These are phyloP conservation scores for Coecobrya sp. DNA, from an alignment of 2,888 invertebrate species.

Conservation along the genomic window DNA sequence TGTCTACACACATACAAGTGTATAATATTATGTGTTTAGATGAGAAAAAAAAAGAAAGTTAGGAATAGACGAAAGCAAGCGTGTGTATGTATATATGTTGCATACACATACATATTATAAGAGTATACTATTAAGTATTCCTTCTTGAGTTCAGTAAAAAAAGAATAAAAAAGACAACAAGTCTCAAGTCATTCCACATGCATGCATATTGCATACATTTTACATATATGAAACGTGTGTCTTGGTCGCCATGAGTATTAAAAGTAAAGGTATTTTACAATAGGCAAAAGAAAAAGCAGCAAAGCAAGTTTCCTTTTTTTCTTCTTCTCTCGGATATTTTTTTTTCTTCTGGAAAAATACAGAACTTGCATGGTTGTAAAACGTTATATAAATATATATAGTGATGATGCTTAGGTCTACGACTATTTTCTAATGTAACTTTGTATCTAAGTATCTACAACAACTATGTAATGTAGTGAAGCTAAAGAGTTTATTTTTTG, in stretches of 20 bases:
- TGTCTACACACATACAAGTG: neutral
- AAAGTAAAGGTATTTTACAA: neutral
- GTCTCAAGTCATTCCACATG: neutral
- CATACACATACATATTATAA: no score
- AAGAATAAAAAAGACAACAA: conserved; percentile 12
- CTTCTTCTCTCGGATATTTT: neutral
- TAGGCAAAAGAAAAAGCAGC: neutral
- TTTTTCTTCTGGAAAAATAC: conserved; percentile 14
- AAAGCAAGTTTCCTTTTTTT: no score
- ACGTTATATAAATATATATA: no score
- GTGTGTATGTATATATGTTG: no score
- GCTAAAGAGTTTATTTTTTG: conserved; percentile 5
- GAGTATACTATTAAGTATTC: no score
- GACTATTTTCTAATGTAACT: neutral
- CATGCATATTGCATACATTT: neutral
- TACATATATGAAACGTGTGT: no score
- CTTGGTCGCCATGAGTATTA: no score
- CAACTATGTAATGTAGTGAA: neutral
- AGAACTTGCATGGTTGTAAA: no score
- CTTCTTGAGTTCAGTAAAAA: neutral
- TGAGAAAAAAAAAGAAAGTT: neutral
- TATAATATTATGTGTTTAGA: neutral
- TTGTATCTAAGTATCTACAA: neutral
- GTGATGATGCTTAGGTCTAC: no score
- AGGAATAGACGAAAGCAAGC: no score